Base-by-base conservation (phyloP, 2,797 vertebrate species). In the Linurgus olivaceus region DNA sequence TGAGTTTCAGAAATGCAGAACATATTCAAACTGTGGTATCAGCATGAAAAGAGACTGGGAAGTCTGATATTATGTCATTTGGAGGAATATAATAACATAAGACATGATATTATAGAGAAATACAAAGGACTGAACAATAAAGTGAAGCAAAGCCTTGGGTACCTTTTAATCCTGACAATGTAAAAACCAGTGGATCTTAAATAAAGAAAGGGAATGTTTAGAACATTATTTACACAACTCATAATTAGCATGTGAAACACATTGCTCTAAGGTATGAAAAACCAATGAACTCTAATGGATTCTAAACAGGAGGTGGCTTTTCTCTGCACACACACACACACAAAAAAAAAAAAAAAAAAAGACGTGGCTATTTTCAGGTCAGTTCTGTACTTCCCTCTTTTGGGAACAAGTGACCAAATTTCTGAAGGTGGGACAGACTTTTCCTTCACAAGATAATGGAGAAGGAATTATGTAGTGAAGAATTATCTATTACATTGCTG, bases 241-340 rank as follows among this genome's bases (percentile, higher is more conserved):
- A 24, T 86, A 92, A 94, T 95, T 92, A 93, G 28, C 8, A 9
- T 48, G 58, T 86, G 80, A 81, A 94, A 92, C 58, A 81, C 37
- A 31, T 72, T 58, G 77, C 92, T 93, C 57, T 76, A 88, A 93
- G 91, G 80, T 86, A 96, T 62, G 47, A 86, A 92, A 86, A 80
- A 2, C 6, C 61, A 68, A 17, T 35, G 33, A 92, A 81, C 42
- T 74, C 44, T 25, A 81, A 65, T 26, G 24, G 23, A 59, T 78
- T 92, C 80, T 84, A 29, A 58, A 92, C 90, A 68, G 25, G 31
- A 88, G 45, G 38, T 42, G 40, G 58, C 47, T 81, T 84, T 72
- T 77, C 38, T 61, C 65, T 66, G 50, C 16, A 14, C 17, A 45
- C 21, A 35, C 4, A 29, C 4, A n/a, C 3, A 62, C 11, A 48